Evolutionary conservation across 1,140 invertebrate species (phyloP).

Genomic region (Vollenhovia emeryi): DNA sequence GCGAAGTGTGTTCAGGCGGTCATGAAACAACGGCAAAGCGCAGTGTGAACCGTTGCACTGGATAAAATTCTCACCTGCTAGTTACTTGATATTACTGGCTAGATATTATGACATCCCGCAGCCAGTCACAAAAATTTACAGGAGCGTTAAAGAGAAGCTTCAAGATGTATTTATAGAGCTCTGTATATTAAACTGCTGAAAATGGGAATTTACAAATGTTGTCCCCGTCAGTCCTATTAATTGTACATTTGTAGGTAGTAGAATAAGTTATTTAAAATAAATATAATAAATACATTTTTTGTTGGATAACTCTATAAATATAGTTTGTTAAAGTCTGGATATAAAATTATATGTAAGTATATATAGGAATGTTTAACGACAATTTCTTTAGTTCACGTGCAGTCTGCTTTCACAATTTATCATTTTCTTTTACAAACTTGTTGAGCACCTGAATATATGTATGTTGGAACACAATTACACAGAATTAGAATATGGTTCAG

Average conservation of each 20-base stretch:
- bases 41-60: constrained; percentile 79
- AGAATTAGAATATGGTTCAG: background rate
- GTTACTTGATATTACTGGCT: constrained; percentile 39
- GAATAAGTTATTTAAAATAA: constrained; percentile 50
- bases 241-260: constrained; percentile 41
- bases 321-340: background rate
- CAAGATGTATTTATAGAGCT: constrained; percentile 47
- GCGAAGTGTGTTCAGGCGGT: constrained; percentile 98
- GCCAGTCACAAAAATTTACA: constrained; percentile 25
- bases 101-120: background rate
- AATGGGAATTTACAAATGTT: constrained; percentile 32
- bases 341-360: constrained; percentile 23
- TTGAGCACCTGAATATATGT: background rate
- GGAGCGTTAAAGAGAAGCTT: constrained; percentile 13
- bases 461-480: constrained; percentile 1
- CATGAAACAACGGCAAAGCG: constrained; percentile 89
- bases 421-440: background rate
- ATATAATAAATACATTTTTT: constrained; percentile 39
- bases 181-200: constrained; percentile 49
- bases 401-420: background rate
- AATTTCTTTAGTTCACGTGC: constrained; percentile 22
- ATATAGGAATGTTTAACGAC: constrained; percentile 13
- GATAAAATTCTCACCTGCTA: constrained; percentile 41
- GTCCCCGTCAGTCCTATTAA: constrained; percentile 18
- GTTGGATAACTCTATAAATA: constrained; percentile 19